Base-by-base conservation (phyloP, 2,113 vertebrate genomes). In the Syrrhaptes paradoxus region DNA sequence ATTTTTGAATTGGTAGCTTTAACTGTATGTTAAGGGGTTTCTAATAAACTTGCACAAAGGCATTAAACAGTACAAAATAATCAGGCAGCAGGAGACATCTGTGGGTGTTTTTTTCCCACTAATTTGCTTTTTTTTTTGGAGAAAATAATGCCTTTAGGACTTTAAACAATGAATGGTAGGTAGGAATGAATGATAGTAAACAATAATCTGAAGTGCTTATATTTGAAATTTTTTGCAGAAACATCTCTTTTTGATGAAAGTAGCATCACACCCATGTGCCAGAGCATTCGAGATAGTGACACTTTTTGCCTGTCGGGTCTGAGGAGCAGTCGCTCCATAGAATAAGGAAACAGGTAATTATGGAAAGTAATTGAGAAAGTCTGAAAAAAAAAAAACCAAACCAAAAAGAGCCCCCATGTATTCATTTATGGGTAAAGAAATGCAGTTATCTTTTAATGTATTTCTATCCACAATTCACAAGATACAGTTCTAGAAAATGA, bases 21-120 rank as follows among this genome's bases (percentile, higher is more conserved):
- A 83, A 38, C 38, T 80, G 4, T 74, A n/a, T 31, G 13, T 66
- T 77, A 92, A 67, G 68, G 22, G 3, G 10, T 72, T 90, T 94
- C 14, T 81, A 65, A 84, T 55, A 85, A 61, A 71, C 38, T 65
- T 87, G 8, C 10, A 87, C 17, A 59, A 90, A 62, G 8, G 0
- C 4, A 28, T 80, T 87, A 82, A 75, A 59, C 4, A 21, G 13
- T 67, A 51, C 17, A 85, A 83, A 80, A 52, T 58, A 61, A 89
- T 25, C 10, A 52, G 21, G n/a, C 71, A 67, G 11, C 2, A 84
- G 15, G 6, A 13, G 11, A 29, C 1, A 54, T 34, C 21, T 75
- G 4, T 59, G 12, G 10, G 1, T 43, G 20, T 9, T 41, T 48
- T 55, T 3, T 3, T 2, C 14, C 4, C 28, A 2, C 4, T 10